Percentiles rank a stretch among this genome's conserved stretches.
phyloP scores from a whole-genome alignment of 1,140 invertebrate species.

The Sarcophaga bullata region DNA sequence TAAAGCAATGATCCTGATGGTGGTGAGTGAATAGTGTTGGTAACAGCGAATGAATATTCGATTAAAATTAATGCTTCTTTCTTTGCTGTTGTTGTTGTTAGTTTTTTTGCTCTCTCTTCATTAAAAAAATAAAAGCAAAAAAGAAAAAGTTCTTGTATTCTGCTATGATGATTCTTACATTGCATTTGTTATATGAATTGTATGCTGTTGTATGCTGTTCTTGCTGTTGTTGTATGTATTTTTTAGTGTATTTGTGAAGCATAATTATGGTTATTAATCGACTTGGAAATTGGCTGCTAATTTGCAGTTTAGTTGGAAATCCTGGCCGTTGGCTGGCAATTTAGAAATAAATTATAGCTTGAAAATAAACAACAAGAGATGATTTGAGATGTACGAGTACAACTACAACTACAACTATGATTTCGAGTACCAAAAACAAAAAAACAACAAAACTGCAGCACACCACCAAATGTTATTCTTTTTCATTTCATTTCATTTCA shows the following conservation, averaged over 20 bases:
- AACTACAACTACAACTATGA: conserved; percentile 43
- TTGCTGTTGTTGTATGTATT: neutral
- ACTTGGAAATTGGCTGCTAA: conserved; percentile 68
- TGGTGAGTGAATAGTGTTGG: neutral
- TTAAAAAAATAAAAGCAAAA: too few relatives aligned
- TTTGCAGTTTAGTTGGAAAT: conserved; percentile 69
- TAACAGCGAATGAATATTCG: neutral
- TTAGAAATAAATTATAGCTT: conserved; percentile 67
- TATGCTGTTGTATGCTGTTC: neutral
- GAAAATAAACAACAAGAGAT: conserved; percentile 66
- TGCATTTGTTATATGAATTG: neutral
- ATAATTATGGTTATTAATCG: conserved; percentile 69
- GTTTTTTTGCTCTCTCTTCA: too few relatives aligned
- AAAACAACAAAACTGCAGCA: neutral
- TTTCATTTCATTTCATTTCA: neutral
- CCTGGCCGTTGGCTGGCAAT: conserved; percentile 66
- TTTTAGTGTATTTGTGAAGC: conserved; percentile 44
- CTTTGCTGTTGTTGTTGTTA: neutral
- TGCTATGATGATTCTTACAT: too few relatives aligned
- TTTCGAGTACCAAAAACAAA: conserved; percentile 25
- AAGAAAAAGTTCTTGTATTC: too few relatives aligned
- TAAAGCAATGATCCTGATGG: too few relatives aligned
- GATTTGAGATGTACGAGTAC: neutral
- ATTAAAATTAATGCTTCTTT: neutral
- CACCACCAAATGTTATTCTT: neutral